phyloP scores from a whole-genome alignment of 2,113 vertebrate species.

The Clinocottus analis region DNA sequence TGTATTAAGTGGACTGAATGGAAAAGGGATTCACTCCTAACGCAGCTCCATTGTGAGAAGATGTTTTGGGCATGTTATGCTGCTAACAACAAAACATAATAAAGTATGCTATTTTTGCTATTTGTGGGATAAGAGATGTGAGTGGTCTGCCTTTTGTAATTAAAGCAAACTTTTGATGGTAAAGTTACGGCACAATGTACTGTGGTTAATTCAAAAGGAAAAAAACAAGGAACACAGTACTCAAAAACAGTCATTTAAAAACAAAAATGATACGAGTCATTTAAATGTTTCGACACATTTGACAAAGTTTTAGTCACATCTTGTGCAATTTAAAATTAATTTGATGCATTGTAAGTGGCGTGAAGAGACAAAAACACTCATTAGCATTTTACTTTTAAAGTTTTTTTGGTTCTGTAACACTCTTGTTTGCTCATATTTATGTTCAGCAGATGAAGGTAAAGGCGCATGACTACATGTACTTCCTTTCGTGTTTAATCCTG shows the following conservation, averaged over 20 bases:
- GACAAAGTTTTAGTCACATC: constrained; percentile 55
- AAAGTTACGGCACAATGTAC: constrained; percentile 2
- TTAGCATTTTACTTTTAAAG: constrained; percentile 29
- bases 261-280: no score
- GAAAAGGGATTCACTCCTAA: constrained; percentile 61
- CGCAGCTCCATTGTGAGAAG: constrained; percentile 47
- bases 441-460: constrained; percentile 18
- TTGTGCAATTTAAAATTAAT: constrained; percentile 50
- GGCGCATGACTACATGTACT: background rate
- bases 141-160: constrained; percentile 31
- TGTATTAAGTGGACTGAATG: constrained; percentile 74
- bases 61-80: constrained; percentile 42
- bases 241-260: no score
- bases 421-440: constrained; percentile 20
- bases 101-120: constrained; percentile 45
- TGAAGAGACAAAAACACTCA: constrained; percentile 37
- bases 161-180: constrained; percentile 23
- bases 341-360: constrained; percentile 45
- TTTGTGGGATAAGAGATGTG: constrained; percentile 49
- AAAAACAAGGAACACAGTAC: constrained; percentile 25
- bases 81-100: constrained; percentile 56
- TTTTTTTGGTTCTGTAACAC: background rate
- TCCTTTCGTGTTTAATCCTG: background rate
- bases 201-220: constrained; percentile 22
- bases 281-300: constrained; percentile 51